Conservation (phyloP, 2,113 vertebrate species). For the Nothobranchius furzeri region DNA sequence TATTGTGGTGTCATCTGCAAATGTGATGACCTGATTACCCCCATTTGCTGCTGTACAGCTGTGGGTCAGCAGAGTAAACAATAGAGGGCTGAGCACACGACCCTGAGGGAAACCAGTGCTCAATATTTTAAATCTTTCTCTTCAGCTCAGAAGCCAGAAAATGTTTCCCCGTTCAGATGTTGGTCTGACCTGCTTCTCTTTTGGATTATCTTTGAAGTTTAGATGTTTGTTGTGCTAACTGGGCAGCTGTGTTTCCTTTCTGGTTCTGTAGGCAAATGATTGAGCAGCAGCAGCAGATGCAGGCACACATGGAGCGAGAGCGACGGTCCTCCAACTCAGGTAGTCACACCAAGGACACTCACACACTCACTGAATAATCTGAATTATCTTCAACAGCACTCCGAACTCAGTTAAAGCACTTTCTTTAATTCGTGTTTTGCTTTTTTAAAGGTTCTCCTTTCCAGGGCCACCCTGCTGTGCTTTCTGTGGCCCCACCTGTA, state of each 20-base stretch:
- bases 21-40: too few relatives aligned
- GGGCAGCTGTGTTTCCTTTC: slow-evolving; percentile 1
- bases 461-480: slow-evolving; percentile 86
- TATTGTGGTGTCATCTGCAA: too few relatives aligned
- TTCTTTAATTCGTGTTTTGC: background rate
- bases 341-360: slow-evolving; percentile 31
- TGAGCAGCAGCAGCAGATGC: slow-evolving; percentile 85
- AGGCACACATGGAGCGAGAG: slow-evolving; percentile 92
- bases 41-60: too few relatives aligned
- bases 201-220: background rate
- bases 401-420: background rate
- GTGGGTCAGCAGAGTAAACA: too few relatives aligned
- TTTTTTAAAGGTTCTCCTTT: slow-evolving; percentile 84
- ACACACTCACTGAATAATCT: background rate
- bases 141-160: background rate
- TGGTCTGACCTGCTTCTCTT: background rate
- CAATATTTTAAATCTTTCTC: too few relatives aligned
- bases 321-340: slow-evolving; percentile 94
- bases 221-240: background rate
- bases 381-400: background rate
- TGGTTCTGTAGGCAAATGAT: slow-evolving; percentile 88
- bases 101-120: too few relatives aligned
- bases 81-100: too few relatives aligned
- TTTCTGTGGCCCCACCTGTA: slow-evolving; percentile 78
- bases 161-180: background rate